Conservation (phyloP, 1,140 invertebrate genomes). For the Zaprionus davidi region DNA sequence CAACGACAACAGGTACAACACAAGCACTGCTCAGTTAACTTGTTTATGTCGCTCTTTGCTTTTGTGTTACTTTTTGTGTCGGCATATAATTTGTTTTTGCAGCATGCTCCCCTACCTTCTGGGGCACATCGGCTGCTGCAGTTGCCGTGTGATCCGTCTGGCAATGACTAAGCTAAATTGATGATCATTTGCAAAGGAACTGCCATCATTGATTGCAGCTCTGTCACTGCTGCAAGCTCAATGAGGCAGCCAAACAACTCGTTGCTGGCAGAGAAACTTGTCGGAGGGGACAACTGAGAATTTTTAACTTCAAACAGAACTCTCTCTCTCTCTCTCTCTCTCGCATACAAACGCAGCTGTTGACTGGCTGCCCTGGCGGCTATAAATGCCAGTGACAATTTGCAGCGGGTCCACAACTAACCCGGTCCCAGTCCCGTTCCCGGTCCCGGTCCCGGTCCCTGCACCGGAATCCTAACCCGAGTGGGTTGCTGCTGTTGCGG, state of each 20-base stretch:
- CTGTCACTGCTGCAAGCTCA: neutral
- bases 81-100: constrained; percentile 62
- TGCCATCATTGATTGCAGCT: neutral
- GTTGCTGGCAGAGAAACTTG: neutral
- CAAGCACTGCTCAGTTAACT: constrained; percentile 68
- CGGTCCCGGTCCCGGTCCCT: constrained; percentile 12
- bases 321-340: neutral
- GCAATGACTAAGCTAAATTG: neutral
- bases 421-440: constrained; percentile 22
- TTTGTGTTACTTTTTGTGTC: constrained; percentile 70
- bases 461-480: neutral
- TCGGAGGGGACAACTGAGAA: neutral
- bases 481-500: constrained; percentile 30
- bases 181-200: neutral
- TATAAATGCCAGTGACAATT: constrained; percentile 78
- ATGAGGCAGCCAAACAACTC: neutral
- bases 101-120: neutral
- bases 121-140: constrained; percentile 4
- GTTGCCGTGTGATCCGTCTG: neutral
- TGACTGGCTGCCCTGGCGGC: constrained; percentile 49
- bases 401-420: constrained; percentile 50
- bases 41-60: constrained; percentile 75
- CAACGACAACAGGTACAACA: constrained; percentile 41
- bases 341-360: constrained; percentile 33
- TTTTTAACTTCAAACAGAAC: constrained; percentile 36